phyloP scores from a whole-genome alignment of 2,113 vertebrate species.

The Pterocles burchelli region DNA sequence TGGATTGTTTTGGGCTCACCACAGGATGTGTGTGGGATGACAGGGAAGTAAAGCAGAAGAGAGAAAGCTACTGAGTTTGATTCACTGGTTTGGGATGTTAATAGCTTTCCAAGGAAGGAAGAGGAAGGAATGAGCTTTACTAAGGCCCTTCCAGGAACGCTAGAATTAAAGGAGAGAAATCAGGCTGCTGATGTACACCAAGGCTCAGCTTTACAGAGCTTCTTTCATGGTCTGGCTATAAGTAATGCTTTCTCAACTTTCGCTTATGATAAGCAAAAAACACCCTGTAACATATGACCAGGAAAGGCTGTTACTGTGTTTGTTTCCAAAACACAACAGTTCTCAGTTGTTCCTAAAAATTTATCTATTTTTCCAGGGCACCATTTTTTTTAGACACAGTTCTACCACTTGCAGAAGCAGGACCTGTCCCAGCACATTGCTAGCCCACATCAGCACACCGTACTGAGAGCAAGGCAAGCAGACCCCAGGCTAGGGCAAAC shows the following conservation, averaged over 20 bases:
- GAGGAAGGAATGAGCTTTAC: background rate
- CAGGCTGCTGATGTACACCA: background rate
- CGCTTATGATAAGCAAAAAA: fast-evolving
- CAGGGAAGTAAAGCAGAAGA: background rate
- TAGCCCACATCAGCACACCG: background rate
- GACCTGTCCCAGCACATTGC: background rate
- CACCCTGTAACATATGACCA: background rate
- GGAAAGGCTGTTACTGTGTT: background rate
- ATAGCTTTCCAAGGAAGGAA: background rate
- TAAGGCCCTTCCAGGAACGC: background rate
- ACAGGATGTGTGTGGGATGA: fast-evolving
- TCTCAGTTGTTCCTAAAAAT: background rate
- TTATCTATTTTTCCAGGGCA: fast-evolving
- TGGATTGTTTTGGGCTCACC: background rate
- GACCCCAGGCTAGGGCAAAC: background rate
- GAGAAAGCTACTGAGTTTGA: background rate
- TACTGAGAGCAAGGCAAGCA: fast-evolving
- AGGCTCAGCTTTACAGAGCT: background rate
- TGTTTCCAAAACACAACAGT: background rate
- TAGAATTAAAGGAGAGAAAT: background rate
- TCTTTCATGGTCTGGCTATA: background rate
- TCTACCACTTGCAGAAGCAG: background rate
- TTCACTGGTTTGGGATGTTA: background rate
- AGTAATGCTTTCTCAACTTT: background rate
- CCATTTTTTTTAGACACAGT: background rate